phyloP scores from a whole-genome alignment of 2,797 vertebrate genomes.

The Eospalax fontanierii region DNA sequence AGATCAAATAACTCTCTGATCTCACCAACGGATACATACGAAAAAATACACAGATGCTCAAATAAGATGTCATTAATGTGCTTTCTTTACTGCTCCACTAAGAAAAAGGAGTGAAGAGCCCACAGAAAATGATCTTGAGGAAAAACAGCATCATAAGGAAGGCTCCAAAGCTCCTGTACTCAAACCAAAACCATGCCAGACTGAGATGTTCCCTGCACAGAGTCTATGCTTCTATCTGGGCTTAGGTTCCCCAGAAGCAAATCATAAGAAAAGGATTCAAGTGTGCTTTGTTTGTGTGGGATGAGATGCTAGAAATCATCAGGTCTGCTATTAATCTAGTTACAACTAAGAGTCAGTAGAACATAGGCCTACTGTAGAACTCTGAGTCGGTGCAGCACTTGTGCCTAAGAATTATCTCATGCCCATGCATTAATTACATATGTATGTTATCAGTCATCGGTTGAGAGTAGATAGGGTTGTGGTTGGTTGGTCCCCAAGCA shows the following conservation, averaged over 20 bases:
- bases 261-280: neutral
- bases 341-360: neutral
- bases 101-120: neutral
- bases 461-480: neutral
- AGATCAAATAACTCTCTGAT: constrained; percentile 1
- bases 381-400: neutral
- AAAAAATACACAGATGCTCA: constrained; percentile 55
- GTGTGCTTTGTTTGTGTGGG: neutral
- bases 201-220: accelerated
- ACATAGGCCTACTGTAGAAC: neutral
- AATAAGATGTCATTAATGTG: neutral
- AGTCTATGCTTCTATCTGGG: neutral
- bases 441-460: neutral
- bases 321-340: neutral
- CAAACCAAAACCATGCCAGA: neutral
- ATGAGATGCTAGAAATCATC: neutral
- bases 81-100: neutral
- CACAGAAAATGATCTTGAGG: neutral
- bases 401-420: neutral
- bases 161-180: accelerated
- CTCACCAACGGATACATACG: neutral
- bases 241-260: neutral
- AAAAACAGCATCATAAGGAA: neutral
- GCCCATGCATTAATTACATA: neutral
- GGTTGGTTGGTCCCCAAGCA: neutral